phyloP scores from a whole-genome alignment of 1,140 invertebrate genomes.

The Lepidostoma basale region DNA sequence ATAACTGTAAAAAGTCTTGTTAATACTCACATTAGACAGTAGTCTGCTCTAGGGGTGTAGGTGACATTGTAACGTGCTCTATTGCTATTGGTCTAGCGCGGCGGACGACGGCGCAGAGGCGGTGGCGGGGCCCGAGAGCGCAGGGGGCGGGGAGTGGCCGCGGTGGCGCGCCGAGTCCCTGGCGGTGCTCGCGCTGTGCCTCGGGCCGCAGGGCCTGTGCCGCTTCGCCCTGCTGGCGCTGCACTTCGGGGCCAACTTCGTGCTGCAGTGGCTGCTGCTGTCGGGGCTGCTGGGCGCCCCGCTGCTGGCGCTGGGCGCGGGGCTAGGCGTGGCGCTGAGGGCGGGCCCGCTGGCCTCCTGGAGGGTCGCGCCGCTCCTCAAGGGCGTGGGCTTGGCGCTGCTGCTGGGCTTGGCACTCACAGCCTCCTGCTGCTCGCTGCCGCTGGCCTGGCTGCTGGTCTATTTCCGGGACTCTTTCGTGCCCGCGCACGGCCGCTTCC shows the following conservation, averaged over 20 bases:
- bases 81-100: not conserved
- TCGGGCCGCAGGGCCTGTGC: conserved; percentile 88
- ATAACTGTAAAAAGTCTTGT: no score
- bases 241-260: conserved; percentile 89
- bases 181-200: conserved; percentile 81
- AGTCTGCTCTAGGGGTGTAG: no score
- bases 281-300: conserved; percentile 86
- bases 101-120: not conserved
- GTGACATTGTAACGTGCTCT: no score
- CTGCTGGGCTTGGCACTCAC: conserved; percentile 79
- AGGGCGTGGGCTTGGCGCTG: conserved; percentile 84
- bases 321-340: conserved; percentile 83
- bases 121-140: not conserved
- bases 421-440: conserved; percentile 85
- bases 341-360: conserved; percentile 90
- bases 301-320: conserved; percentile 82
- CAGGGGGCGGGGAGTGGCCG: conserved; percentile 67
- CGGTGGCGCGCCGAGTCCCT: conserved; percentile 79
- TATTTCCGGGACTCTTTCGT: conserved; percentile 90
- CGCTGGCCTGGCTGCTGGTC: conserved; percentile 88
- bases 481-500: conserved; percentile 74
- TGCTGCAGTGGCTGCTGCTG: conserved; percentile 86
- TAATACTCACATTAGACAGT: no score
- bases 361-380: conserved; percentile 89
- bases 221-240: conserved; percentile 86